Conservation (phyloP, 2,113 vertebrate genomes). For the Dendropsophus ebraccatus region DNA sequence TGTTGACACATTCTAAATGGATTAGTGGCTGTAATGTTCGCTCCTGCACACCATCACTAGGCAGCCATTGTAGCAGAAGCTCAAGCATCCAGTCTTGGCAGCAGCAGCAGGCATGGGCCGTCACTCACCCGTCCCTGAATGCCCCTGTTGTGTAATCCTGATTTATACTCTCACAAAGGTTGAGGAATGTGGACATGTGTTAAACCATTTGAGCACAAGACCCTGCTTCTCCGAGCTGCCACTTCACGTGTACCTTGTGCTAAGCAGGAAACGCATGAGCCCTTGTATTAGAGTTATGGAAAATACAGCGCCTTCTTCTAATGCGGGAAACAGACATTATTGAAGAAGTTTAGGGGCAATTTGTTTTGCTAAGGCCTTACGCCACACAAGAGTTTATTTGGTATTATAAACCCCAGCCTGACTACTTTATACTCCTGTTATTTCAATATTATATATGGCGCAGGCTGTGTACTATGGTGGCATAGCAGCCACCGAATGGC, state of each 20-base stretch:
- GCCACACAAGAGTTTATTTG: neutral
- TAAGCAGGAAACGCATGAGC: constrained; percentile 13
- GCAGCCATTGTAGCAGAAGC: neutral
- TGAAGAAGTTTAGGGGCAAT: neutral
- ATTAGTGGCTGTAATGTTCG: neutral
- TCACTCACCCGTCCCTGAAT: constrained; percentile 35
- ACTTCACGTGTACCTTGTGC: neutral
- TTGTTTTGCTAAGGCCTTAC: neutral
- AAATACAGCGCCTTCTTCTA: neutral
- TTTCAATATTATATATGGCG: neutral
- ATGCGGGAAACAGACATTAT: neutral
- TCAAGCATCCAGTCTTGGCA: neutral
- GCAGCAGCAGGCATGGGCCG: neutral
- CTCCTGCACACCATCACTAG: neutral
- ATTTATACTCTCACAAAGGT: constrained; percentile 10
- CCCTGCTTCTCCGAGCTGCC: neutral
- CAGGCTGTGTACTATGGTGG: neutral
- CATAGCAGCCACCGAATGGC: neutral
- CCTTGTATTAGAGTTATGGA: neutral
- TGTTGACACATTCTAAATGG: neutral
- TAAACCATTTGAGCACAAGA: neutral
- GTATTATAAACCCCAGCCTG: neutral
- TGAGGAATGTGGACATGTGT: constrained; percentile 44
- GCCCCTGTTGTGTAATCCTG: constrained; percentile 38
- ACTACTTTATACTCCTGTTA: neutral